phyloP scores from a whole-genome alignment of 92 coral and sea anemone species.

The Pocillopora meandrina region DNA sequence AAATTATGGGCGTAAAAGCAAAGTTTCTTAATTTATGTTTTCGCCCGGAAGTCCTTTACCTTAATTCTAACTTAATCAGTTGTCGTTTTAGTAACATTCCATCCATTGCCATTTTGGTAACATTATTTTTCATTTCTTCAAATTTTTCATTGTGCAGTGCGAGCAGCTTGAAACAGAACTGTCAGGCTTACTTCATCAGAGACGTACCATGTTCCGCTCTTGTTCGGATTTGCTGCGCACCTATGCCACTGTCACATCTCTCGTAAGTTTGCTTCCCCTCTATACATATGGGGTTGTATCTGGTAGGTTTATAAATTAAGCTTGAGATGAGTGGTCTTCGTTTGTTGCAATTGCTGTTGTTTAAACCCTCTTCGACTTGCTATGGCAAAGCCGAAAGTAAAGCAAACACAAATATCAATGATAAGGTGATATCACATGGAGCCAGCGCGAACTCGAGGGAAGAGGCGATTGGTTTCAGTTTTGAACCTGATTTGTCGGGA shows the following conservation, averaged over 20 bases:
- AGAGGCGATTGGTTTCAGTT: no score
- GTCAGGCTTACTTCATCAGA: constrained; percentile 85
- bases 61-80: no score
- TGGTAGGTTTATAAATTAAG: background rate
- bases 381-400: no score
- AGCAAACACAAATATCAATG: no score
- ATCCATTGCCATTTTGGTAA: background rate
- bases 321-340: background rate
- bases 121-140: background rate
- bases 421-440: no score
- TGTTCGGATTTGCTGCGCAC: constrained; percentile 93
- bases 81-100: no score
- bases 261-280: constrained; percentile 32
- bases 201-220: constrained; percentile 81
- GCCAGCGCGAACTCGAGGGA: no score
- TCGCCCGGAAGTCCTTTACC: no score
- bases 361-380: background rate
- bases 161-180: constrained; percentile 97
- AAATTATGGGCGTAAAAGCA: no score
- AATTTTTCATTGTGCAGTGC: constrained; percentile 57
- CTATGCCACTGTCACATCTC: constrained; percentile 96
- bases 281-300: background rate
- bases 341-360: background rate
- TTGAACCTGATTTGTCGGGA: no score
- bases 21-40: no score